phyloP scores from a whole-genome alignment of 2,888 invertebrate genomes.

The Cancer borealis region DNA sequence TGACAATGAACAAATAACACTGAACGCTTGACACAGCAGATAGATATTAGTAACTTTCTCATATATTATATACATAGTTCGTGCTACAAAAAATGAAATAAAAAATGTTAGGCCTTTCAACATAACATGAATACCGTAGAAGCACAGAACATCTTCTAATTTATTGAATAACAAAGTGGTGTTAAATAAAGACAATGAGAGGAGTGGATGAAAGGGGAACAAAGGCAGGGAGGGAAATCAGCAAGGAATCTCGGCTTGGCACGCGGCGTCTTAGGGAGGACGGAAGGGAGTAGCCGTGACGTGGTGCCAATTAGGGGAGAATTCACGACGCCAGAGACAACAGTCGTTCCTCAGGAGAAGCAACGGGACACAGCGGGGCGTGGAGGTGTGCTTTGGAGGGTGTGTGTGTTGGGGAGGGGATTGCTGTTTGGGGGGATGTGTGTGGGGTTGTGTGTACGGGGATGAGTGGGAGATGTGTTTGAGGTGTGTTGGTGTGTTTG shows the following conservation, averaged over 20 bases:
- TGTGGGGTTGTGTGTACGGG: constrained; percentile 14
- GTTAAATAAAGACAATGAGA: constrained; percentile 51
- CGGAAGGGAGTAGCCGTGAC: constrained; percentile 54
- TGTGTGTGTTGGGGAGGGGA: background rate
- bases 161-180: constrained; percentile 28
- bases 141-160: background rate
- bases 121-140: background rate
- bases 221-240: constrained; percentile 50
- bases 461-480: background rate
- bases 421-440: constrained; percentile 22
- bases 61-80: background rate
- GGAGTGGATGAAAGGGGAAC: constrained; percentile 41
- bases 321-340: constrained; percentile 69
- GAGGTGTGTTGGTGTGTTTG: background rate
- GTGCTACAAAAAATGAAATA: background rate
- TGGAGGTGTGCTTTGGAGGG: constrained; percentile 13
- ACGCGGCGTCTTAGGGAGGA: constrained; percentile 58
- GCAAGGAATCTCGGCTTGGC: constrained; percentile 40
- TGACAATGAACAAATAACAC: too few species aligned
- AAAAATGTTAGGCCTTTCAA: background rate
- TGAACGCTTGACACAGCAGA: background rate
- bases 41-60: background rate
- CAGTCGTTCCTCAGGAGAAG: constrained; percentile 67
- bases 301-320: constrained; percentile 68
- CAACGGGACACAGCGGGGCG: constrained; percentile 43